These are phyloP conservation scores for Cavia porcellus DNA, from an alignment of 2,113 vertebrate species.

Conservation along the genomic window DNA sequence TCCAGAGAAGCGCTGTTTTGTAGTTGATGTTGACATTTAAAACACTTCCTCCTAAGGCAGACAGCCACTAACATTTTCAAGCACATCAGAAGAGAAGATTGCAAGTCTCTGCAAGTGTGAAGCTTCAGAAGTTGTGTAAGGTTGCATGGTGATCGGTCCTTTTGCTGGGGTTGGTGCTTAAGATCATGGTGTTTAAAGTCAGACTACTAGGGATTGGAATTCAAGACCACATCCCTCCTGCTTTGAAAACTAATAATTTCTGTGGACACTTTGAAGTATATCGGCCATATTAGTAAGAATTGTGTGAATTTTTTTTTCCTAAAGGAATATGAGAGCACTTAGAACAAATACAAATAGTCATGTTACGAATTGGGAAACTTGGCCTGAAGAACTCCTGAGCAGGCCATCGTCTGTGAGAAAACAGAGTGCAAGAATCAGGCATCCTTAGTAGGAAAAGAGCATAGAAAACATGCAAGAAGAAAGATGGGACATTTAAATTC, in stretches of 20 bases:
- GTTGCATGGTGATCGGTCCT: fast-evolving
- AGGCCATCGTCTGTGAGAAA: not conserved
- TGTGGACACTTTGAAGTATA: not conserved
- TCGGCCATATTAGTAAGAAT: not conserved
- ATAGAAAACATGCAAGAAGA: not conserved
- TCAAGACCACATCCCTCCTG: no score
- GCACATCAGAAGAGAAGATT: no score
- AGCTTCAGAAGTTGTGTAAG: no score
- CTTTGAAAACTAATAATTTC: not conserved
- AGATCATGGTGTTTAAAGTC: not conserved
- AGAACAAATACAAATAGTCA: not conserved
- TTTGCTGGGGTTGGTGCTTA: not conserved
- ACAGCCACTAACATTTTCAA: no score
- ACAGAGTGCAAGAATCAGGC: not conserved
- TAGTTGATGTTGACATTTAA: no score
- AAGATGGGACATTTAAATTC: not conserved
- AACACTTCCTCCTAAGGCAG: no score
- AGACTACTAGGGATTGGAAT: not conserved
- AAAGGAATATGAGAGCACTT: not conserved
- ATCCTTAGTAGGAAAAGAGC: not conserved
- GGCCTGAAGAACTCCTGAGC: not conserved
- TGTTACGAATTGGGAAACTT: no score
- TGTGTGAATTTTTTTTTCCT: not conserved
- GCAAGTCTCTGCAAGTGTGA: no score
- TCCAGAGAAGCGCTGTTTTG: no score